Conservation (phyloP, 2,113 vertebrate genomes). For the Girardinichthys multiradiatus region DNA sequence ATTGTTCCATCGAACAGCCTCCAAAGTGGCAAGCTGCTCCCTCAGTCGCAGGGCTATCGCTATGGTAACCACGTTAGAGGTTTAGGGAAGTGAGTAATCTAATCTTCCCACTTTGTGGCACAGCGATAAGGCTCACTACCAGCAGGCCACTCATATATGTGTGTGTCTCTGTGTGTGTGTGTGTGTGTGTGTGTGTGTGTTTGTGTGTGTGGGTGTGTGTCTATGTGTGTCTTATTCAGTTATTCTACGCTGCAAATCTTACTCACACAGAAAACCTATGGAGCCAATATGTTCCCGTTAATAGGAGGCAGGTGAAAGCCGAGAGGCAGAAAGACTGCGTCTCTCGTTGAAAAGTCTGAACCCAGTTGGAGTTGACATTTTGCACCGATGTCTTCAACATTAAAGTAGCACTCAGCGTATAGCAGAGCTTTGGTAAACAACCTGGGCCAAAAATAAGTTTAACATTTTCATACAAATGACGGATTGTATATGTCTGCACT, state of each 20-base stretch:
- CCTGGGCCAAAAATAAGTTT: not conserved
- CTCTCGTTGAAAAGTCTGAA: slow-evolving; percentile 46
- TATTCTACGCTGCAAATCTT: slow-evolving; percentile 27
- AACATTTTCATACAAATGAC: not conserved
- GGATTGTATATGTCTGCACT: not conserved
- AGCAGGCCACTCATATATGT: slow-evolving; percentile 46
- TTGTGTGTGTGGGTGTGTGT: slow-evolving; percentile 26
- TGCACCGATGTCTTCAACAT: slow-evolving; percentile 34
- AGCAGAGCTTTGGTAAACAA: slow-evolving; percentile 3
- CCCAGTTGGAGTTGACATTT: slow-evolving; percentile 49
- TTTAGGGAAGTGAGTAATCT: slow-evolving; percentile 79
- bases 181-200: too few species aligned
- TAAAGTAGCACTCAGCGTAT: slow-evolving; percentile 21
- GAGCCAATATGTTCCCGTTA: slow-evolving; percentile 68
- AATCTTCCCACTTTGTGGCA: slow-evolving; percentile 76
- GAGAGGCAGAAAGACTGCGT: slow-evolving; percentile 49
- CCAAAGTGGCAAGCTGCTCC: slow-evolving; percentile 48
- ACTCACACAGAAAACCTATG: slow-evolving; percentile 42
- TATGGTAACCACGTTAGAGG: slow-evolving; percentile 82
- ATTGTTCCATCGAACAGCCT: slow-evolving; percentile 59
- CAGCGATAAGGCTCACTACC: slow-evolving; percentile 63
- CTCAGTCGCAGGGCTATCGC: slow-evolving; percentile 65
- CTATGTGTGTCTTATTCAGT: slow-evolving; percentile 25
- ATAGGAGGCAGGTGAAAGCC: slow-evolving; percentile 69
- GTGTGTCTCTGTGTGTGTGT: slow-evolving; percentile 32